Conservation (phyloP, 2,113 vertebrate genomes). For the Ascaphus truei region DNA sequence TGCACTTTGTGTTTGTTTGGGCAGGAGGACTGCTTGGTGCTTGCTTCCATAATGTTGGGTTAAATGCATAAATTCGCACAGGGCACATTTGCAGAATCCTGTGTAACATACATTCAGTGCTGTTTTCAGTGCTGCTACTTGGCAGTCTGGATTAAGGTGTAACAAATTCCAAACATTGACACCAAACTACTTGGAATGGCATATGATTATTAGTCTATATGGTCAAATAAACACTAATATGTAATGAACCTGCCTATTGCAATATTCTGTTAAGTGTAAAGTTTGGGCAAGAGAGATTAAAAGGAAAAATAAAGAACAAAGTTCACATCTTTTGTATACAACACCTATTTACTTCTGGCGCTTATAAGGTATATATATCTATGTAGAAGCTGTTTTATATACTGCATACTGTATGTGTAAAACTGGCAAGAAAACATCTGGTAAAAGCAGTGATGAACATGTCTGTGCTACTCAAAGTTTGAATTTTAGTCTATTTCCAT, state of each 20-base stretch:
- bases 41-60: conserved; percentile 52
- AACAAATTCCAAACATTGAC: conserved; percentile 62
- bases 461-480: background rate
- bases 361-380: background rate
- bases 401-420: background rate
- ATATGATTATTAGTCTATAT: conserved; percentile 67
- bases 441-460: background rate
- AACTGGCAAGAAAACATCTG: background rate
- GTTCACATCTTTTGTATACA: conserved; percentile 14
- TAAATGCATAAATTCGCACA: conserved; percentile 51
- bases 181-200: conserved; percentile 51
- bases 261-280: conserved; percentile 42
- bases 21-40: conserved; percentile 49
- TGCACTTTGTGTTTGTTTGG: conserved; percentile 48
- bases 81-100: conserved; percentile 48
- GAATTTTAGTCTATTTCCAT: background rate
- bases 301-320: conserved; percentile 45
- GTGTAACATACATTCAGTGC: conserved; percentile 17
- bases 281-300: conserved; percentile 41
- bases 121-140: conserved; percentile 5
- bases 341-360: background rate
- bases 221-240: conserved; percentile 74
- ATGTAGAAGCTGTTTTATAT: background rate
- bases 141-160: conserved; percentile 56
- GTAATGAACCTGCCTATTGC: conserved; percentile 50